Evolutionary conservation across 1,140 invertebrate species (phyloP).

Genomic region (Littorina saxatilis): DNA sequence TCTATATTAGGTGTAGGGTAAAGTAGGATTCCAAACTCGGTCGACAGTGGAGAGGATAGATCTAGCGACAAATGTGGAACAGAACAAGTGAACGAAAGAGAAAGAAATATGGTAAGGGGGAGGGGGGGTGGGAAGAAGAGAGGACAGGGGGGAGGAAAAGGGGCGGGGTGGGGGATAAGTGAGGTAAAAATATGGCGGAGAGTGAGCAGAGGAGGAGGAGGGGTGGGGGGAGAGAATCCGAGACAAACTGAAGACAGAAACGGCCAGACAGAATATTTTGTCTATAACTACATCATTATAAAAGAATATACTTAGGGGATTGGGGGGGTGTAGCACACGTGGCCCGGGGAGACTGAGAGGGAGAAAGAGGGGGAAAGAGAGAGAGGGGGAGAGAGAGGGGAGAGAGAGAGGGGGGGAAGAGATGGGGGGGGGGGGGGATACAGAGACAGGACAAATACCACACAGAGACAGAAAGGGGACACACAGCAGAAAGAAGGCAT

Average conservation of each 20-base stretch:
- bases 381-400: no score
- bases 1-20: no score
- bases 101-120: background rate
- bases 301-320: background rate
- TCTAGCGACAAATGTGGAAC: no score
- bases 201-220: background rate
- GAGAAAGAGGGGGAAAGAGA: background rate
- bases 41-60: no score
- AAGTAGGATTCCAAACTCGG: no score
- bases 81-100: no score
- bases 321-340: background rate
- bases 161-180: background rate
- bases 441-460: background rate
- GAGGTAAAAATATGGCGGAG: background rate
- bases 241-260: background rate
- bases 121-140: background rate
- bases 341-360: background rate
- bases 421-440: background rate
- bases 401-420: background rate
- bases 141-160: background rate
- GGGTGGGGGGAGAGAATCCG: background rate
- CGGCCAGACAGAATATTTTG: background rate
- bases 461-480: background rate
- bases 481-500: background rate
- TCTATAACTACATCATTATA: no score